Evolutionary conservation across 2,888 invertebrate genomes (phyloP), one percentile per base, ranked within the genome.

Genomic region (Drosophila testacea): DNA sequence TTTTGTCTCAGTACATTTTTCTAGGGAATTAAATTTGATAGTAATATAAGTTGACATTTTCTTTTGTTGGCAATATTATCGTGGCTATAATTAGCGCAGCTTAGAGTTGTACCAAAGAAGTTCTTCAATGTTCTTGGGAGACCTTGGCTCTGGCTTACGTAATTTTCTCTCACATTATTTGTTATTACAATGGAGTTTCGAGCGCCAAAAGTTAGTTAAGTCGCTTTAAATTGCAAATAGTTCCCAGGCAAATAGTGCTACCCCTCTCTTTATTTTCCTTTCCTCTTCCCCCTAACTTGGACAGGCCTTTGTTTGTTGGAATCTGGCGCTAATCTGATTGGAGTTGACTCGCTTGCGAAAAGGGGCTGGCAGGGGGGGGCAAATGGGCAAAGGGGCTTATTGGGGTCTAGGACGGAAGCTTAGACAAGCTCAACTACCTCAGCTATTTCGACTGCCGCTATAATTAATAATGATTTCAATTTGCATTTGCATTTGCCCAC

Each of bases 391-490:
- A 48, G 34, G 13, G 56, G 44, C 36, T 62, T 63, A 68, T 83
- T 84, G 83, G 81, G 87, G 87, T 83, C 87, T 83, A 84, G 83
- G 83, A 85, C 85, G 85, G 78, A 76, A 85, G 82, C 84, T 67
- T 38, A 38, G 13, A 38, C 36, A 10, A 50, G 11, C 44, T 42
- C n/a, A 55, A 27, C 46, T 41, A 36, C 13, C 38, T 52, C 27
- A 54, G 44, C 44, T 56, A 32, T 34, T 42, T 56, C 46, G 87
- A 81, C 87, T 73, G 79, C 44, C 55, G 55, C 83, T 88, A 88
- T 85, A 83, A 88, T 83, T 83, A 83, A 88, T 83, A 88, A 88
- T 85, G 85, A 88, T 83, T 83, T 83, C 83, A 83, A 83, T 83
- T 83, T 83, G 88, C 88, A 83, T 83, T 83, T 83, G 88, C 88